Evolutionary conservation across 1,140 invertebrate genomes (phyloP).

Genomic region (Aphaenogaster ashmeadi): DNA sequence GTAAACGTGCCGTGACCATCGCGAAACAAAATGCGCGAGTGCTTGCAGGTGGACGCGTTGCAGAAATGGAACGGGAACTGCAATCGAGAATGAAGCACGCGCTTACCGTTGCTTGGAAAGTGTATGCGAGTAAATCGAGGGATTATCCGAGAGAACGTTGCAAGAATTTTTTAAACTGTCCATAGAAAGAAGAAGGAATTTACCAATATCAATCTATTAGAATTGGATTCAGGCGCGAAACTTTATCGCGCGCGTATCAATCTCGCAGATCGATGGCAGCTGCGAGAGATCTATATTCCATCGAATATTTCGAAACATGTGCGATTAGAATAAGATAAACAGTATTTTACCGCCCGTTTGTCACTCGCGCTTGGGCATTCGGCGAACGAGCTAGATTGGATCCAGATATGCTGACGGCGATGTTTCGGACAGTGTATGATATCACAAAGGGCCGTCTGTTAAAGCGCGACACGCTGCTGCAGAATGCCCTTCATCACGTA

Average conservation of each 20-base stretch:
- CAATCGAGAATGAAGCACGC: slow-evolving; percentile 71
- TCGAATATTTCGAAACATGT: background rate
- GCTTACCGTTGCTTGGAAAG: slow-evolving; percentile 46
- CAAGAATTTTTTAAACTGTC: background rate
- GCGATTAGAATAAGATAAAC: slow-evolving; percentile 11
- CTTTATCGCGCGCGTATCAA: background rate
- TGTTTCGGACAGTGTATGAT: slow-evolving; percentile 51
- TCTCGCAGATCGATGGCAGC: background rate
- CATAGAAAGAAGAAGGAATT: background rate
- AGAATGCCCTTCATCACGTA: slow-evolving; percentile 34
- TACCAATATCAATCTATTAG: background rate
- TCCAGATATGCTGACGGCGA: slow-evolving; percentile 58
- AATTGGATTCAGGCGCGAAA: background rate
- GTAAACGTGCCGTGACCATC: slow-evolving; percentile 65
- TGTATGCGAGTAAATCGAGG: background rate
- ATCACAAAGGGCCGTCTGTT: slow-evolving; percentile 59
- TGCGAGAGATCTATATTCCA: background rate
- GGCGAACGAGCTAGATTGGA: slow-evolving; percentile 41
- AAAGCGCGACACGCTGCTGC: slow-evolving; percentile 52
- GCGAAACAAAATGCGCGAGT: slow-evolving; percentile 26
- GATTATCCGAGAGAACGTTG: background rate
- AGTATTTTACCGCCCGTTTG: slow-evolving; percentile 27
- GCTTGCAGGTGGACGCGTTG: slow-evolving; percentile 32
- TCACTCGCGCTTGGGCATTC: slow-evolving; percentile 12
- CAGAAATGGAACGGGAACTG: slow-evolving; percentile 77